Evolutionary conservation across 2,113 vertebrate genomes (phyloP), one percentile per base, ranked within the genome.

Genomic region (Chionodraco myersi): DNA sequence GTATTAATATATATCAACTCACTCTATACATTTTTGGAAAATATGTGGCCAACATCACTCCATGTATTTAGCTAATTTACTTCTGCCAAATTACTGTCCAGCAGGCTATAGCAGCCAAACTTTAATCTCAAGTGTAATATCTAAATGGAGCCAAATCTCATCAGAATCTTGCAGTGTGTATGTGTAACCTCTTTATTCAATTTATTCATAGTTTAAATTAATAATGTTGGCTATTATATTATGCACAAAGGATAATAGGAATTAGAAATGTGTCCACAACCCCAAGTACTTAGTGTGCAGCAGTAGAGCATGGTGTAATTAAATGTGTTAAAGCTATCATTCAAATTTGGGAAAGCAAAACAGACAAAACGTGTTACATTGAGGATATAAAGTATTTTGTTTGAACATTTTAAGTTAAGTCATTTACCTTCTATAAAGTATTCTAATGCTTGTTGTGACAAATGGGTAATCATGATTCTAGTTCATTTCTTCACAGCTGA

Each of bases 231-330:
- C 85, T 86, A 80, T 88, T 90, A 83, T 85, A 83, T 80, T 89
- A 91, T 91, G 88, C 86, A 89, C 83, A 91, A 89, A 92, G 85
- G 71, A 88, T 87, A 86, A 91, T 87, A 73, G 77, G 86, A 89
- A 86, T 89, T 83, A 83, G 61, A 89, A 85, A 84, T 89, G 75
- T 88, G 87, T 84, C 79, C 73, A 82, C 80, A 85, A 84, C 85
- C 77, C 65, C 67, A 83, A 84, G 69, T 56, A 54, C 65, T 76
- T 52, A 12, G 44, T 71, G 51, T 52, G 44, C 58, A 72, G 67
- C 58, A 84, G 75, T 64, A 14, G 45, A 49, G 70, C 58, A 63
- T 56, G 26, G 58, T 3, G 51, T 86, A 75, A 88, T 80, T 78
- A 80, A 72, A 81, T 13, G 52, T 54, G 63, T 34, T 73, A 30